Percentiles rank a stretch among this genome's conserved stretches.
Evolutionary conservation across 2,888 invertebrate species (phyloP).

Genomic region (Xanthostigma xanthostigma): DNA sequence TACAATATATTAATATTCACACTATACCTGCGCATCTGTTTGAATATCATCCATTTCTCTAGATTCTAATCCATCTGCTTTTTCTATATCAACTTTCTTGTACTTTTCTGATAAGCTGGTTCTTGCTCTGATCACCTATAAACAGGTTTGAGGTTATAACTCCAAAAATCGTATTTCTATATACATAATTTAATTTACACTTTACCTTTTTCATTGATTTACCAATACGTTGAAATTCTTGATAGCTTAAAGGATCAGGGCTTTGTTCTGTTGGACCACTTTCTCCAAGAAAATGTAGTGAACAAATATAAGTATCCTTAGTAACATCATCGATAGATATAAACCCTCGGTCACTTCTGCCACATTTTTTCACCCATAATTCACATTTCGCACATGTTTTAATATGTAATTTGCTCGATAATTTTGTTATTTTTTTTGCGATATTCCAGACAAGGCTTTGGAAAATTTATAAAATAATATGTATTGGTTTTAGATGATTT

Average conservation of each 20-base stretch:
- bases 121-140: slow-evolving; percentile 8
- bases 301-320: slow-evolving; percentile 11
- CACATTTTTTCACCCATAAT: slow-evolving; percentile 12
- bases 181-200: slow-evolving; percentile 5
- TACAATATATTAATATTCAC: slow-evolving; percentile 2
- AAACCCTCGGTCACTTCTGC: slow-evolving; percentile 10
- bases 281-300: slow-evolving; percentile 8
- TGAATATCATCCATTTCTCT: slow-evolving; percentile 6
- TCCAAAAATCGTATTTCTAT: slow-evolving; percentile 8
- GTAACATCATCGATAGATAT: slow-evolving; percentile 9
- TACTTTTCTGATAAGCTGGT: slow-evolving; percentile 9
- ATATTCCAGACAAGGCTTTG: slow-evolving; percentile 10
- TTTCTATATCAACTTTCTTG: slow-evolving; percentile 7
- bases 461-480: slow-evolving; percentile 10
- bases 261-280: slow-evolving; percentile 7
- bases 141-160: slow-evolving; percentile 8
- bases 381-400: slow-evolving; percentile 10
- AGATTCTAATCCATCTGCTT: slow-evolving; percentile 3
- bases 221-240: slow-evolving; percentile 11
- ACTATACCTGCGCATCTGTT: slow-evolving; percentile 5
- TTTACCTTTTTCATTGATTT: slow-evolving; percentile 10
- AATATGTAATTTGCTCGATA: slow-evolving; percentile 9
- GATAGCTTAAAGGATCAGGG: slow-evolving; percentile 11
- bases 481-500: slow-evolving; percentile 4
- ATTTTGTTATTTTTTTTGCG: slow-evolving; percentile 9